These are phyloP conservation scores for Odontothrips loti DNA, from an alignment of 2,888 invertebrate species.

Conservation along the genomic window DNA sequence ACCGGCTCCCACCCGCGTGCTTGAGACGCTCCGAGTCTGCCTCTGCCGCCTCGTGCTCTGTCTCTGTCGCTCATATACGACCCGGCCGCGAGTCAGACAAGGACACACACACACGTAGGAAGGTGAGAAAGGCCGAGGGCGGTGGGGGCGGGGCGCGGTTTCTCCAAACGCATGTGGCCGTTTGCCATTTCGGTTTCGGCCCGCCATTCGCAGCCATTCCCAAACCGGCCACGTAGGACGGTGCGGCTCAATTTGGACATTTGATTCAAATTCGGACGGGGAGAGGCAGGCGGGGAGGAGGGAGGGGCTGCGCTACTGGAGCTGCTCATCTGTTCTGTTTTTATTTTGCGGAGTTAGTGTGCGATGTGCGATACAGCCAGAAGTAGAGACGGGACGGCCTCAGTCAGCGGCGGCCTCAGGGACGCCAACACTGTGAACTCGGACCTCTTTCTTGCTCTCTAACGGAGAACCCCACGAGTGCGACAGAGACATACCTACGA, in stretches of 20 bases:
- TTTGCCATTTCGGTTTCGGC: background rate
- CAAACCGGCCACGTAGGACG: slow-evolving; percentile 6
- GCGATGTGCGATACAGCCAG: too few species aligned
- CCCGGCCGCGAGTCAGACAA: too few species aligned
- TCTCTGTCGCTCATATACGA: background rate
- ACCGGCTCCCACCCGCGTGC: too few species aligned
- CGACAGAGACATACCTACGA: too few species aligned
- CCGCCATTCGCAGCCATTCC: background rate
- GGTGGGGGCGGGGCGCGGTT: background rate
- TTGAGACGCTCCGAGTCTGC: too few species aligned
- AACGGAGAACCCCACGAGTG: too few species aligned
- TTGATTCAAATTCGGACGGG: slow-evolving; percentile 9
- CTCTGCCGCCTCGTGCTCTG: background rate
- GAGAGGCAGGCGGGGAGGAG: background rate
- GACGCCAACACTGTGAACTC: too few species aligned
- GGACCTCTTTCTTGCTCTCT: too few species aligned
- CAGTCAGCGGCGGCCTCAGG: too few species aligned
- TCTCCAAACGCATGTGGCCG: background rate
- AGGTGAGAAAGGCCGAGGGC: too few species aligned
- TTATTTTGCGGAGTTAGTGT: background rate
- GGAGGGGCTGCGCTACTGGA: background rate
- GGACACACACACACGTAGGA: too few species aligned
- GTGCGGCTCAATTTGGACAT: background rate
- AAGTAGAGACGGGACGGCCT: too few species aligned
- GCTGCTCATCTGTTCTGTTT: background rate